Evolutionary conservation across 2,888 invertebrate species (phyloP).

Genomic region (Chaetoderma sp.): DNA sequence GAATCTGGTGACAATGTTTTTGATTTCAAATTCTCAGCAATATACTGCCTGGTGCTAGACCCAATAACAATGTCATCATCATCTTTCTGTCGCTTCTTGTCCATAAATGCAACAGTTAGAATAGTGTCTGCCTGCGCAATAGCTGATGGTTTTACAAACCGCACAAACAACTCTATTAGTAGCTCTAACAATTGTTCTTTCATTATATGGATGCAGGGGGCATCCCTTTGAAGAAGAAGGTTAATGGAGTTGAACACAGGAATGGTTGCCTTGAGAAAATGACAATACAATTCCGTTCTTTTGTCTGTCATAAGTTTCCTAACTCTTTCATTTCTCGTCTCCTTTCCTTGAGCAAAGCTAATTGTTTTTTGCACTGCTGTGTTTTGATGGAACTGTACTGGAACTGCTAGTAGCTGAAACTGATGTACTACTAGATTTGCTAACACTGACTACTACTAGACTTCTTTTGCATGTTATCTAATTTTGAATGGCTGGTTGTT

Average conservation of each 20-base stretch:
- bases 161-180: conserved; percentile 7
- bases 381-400: too few species aligned
- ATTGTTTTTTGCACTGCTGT: neutral
- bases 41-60: conserved; percentile 17
- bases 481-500: too few species aligned
- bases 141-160: conserved; percentile 27
- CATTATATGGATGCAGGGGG: conserved; percentile 31
- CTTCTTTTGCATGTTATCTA: too few species aligned
- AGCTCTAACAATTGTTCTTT: conserved; percentile 10
- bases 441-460: too few species aligned
- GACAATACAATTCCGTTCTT: conserved; percentile 28
- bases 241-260: conserved; percentile 30
- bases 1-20: conserved; percentile 25
- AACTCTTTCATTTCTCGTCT: too few species aligned
- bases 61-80: neutral
- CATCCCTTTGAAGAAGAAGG: conserved; percentile 22
- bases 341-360: neutral
- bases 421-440: too few species aligned
- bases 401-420: too few species aligned
- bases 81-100: neutral
- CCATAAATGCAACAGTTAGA: conserved; percentile 11
- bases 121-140: conserved; percentile 3
- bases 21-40: conserved; percentile 22
- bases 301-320: too few species aligned
- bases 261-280: conserved; percentile 29